Conservation (phyloP, 2,113 vertebrate species). For the Choloepus hoffmanni region DNA sequence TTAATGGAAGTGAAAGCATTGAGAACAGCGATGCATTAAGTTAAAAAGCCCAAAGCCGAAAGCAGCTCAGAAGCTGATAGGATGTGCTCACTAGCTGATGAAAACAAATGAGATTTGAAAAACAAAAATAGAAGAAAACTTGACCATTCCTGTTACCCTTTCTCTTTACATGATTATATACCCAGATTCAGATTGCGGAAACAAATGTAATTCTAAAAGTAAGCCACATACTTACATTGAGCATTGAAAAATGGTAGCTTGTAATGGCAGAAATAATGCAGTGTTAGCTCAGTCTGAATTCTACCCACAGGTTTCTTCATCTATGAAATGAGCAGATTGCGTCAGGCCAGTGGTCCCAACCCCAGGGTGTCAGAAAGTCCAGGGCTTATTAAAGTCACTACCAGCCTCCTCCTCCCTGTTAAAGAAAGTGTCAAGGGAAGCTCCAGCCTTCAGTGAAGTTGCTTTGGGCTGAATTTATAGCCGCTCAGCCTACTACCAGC, state of each 20-base stretch:
- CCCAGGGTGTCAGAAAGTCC: background rate
- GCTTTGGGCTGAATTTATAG: background rate
- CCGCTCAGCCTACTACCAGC: background rate
- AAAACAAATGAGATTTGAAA: background rate
- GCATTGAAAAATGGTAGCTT: no score
- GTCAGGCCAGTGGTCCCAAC: background rate
- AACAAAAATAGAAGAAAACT: background rate
- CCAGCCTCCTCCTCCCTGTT: background rate
- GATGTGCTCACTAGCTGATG: background rate
- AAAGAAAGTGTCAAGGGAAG: no score
- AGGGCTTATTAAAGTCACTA: background rate
- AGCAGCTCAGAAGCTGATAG: no score
- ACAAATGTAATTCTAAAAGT: background rate
- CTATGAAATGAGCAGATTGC: background rate
- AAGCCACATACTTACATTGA: background rate
- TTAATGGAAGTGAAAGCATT: background rate
- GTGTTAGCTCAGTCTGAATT: background rate
- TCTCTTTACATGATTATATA: background rate
- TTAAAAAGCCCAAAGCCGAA: background rate
- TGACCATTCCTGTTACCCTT: background rate
- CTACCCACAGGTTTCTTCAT: background rate
- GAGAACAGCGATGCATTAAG: background rate
- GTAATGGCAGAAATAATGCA: no score
- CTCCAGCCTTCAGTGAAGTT: no score
- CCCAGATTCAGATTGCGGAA: background rate